A percentile compares a stretch with the other conserved stretches of the same genome.
Conservation (phyloP, 2,797 vertebrate genomes). For the Siniperca obscura region DNA sequence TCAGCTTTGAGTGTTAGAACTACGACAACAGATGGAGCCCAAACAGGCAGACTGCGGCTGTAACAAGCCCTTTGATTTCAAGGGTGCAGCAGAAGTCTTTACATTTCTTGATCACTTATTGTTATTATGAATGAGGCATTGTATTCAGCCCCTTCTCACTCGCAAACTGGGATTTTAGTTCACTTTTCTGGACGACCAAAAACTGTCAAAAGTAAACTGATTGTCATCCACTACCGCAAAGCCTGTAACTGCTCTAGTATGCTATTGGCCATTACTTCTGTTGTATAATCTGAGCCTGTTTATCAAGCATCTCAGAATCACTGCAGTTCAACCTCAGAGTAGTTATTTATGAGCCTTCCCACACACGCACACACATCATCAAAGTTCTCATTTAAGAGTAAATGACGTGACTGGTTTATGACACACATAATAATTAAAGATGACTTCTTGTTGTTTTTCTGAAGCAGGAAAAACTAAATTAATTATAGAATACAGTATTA, state of each 20-base stretch:
- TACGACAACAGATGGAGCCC: constrained; percentile 19
- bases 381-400: constrained; percentile 4
- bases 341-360: constrained; percentile 4
- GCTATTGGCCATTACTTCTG: neutral
- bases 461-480: neutral
- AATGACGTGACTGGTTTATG: neutral
- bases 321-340: neutral
- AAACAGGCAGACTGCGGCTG: neutral
- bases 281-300: neutral
- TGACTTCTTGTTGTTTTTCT: neutral
- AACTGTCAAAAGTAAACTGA: neutral
- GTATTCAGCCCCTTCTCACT: neutral
- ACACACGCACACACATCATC: neutral
- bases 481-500: neutral
- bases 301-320: constrained; percentile 12
- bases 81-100: neutral
- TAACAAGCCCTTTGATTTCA: neutral
- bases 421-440: neutral
- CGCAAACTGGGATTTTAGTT: neutral
- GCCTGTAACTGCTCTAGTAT: neutral
- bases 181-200: neutral
- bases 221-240: neutral
- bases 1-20: constrained; percentile 24
- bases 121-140: neutral
- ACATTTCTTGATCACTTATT: neutral